phyloP scores from a whole-genome alignment of 2,888 invertebrate genomes.

The Dolichomitus sp. region DNA sequence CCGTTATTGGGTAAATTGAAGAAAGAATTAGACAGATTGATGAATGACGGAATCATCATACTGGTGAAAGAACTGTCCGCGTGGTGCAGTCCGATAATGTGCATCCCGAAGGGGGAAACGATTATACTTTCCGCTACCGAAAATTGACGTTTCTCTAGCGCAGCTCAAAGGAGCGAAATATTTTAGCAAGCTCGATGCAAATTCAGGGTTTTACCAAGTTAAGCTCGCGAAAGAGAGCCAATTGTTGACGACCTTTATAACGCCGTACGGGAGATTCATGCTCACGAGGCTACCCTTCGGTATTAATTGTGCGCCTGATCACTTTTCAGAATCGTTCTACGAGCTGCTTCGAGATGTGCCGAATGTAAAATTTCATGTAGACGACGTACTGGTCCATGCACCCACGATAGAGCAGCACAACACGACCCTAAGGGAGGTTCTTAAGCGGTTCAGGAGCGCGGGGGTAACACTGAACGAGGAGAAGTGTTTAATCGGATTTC shows the following conservation, averaged over 20 bases:
- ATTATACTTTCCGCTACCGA: constrained; percentile 72
- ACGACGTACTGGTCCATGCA: constrained; percentile 68
- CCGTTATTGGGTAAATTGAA: constrained; percentile 76
- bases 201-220: constrained; percentile 74
- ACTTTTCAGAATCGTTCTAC: constrained; percentile 56
- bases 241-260: constrained; percentile 9
- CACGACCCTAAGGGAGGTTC: constrained; percentile 67
- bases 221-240: constrained; percentile 52
- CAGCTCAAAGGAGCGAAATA: constrained; percentile 66
- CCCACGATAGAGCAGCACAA: constrained; percentile 69
- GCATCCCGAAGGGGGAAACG: constrained; percentile 72
- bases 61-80: constrained; percentile 76
- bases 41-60: constrained; percentile 73
- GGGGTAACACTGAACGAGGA: constrained; percentile 73
- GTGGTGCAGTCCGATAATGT: constrained; percentile 81
- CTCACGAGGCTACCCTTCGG: constrained; percentile 69
- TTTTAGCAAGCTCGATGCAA: constrained; percentile 72
- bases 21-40: constrained; percentile 75
- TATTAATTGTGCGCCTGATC: constrained; percentile 67
- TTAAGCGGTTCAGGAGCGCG: constrained; percentile 66
- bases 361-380: constrained; percentile 61
- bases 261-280: constrained; percentile 41
- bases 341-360: constrained; percentile 56
- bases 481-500: constrained; percentile 75
- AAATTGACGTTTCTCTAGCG: constrained; percentile 70